A percentile compares a stretch with the other conserved stretches of the same genome.
phyloP scores from a whole-genome alignment of 2,888 invertebrate genomes.

The Athripsodes cinereus region DNA sequence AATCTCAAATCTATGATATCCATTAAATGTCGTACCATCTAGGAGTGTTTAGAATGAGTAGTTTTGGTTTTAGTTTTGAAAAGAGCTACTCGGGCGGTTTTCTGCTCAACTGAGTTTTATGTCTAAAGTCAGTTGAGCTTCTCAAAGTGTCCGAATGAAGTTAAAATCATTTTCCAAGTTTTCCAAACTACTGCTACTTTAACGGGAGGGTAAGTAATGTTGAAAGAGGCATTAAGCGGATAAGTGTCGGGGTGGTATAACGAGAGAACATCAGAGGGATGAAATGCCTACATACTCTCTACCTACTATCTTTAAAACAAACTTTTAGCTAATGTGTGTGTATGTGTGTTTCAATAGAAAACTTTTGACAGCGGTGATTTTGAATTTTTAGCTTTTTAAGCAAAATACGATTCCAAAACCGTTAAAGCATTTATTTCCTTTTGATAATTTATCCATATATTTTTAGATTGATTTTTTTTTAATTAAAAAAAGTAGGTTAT shows the following conservation, averaged over 20 bases:
- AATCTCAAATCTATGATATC: too few species aligned
- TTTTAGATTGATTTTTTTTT: too few species aligned
- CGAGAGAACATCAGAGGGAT: background rate
- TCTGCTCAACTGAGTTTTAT: too few species aligned
- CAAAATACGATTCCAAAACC: too few species aligned
- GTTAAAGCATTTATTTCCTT: too few species aligned
- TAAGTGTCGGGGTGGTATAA: conserved; percentile 9
- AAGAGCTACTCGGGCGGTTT: too few species aligned
- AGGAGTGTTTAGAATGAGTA: too few species aligned
- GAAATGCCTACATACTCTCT: background rate
- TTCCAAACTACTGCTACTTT: background rate
- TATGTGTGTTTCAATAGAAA: background rate
- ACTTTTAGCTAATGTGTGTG: background rate
- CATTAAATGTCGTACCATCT: too few species aligned
- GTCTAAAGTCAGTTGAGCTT: background rate
- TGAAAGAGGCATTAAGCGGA: conserved; percentile 12
- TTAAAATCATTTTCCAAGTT: conserved; percentile 11
- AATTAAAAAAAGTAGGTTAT: too few species aligned
- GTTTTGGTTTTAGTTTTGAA: too few species aligned
- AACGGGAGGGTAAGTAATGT: conserved; percentile 1
- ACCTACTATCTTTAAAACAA: background rate
- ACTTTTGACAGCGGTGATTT: background rate
- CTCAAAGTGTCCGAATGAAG: conserved; percentile 9
- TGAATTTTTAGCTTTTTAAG: background rate
- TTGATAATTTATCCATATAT: too few species aligned